Evolutionary conservation across 1,140 invertebrate species (phyloP).

Genomic region (Yoshiicerus persimilis): DNA sequence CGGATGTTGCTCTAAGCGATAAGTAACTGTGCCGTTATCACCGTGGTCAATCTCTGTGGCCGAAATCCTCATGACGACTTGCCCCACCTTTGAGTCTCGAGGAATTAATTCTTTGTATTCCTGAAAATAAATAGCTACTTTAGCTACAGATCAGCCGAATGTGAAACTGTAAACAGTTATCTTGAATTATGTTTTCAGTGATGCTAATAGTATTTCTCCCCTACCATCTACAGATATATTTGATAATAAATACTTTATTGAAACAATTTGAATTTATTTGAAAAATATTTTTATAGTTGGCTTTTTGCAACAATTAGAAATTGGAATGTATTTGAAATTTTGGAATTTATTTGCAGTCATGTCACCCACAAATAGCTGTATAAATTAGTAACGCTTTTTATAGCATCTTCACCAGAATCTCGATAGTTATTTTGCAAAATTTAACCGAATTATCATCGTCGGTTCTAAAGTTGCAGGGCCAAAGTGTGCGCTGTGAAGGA

Average conservation of each 20-base stretch:
- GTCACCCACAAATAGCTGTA: too few species aligned
- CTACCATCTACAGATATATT: not conserved
- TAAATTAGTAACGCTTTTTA: too few species aligned
- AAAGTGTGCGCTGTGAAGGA: too few species aligned
- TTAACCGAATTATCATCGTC: too few species aligned
- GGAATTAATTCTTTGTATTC: slow-evolving; percentile 73
- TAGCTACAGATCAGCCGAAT: not conserved
- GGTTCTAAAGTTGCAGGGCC: too few species aligned
- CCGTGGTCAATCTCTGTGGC: slow-evolving; percentile 86
- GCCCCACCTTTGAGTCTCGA: slow-evolving; percentile 66
- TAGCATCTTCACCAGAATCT: too few species aligned
- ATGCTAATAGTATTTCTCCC: not conserved
- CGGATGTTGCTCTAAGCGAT: slow-evolving; percentile 62
- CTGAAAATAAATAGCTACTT: slow-evolving; percentile 58
- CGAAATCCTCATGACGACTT: slow-evolving; percentile 81
- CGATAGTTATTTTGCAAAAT: too few species aligned
- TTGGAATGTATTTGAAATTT: too few species aligned
- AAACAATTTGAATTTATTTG: too few species aligned
- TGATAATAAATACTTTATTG: not conserved
- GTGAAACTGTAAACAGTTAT: not conserved
- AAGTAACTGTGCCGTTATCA: slow-evolving; percentile 73
- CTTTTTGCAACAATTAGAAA: too few species aligned
- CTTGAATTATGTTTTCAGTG: not conserved
- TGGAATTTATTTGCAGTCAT: too few species aligned
- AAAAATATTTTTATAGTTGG: too few species aligned